Evolutionary conservation across 1,140 invertebrate genomes (phyloP).

Genomic region (Drosophila punjabiensis): DNA sequence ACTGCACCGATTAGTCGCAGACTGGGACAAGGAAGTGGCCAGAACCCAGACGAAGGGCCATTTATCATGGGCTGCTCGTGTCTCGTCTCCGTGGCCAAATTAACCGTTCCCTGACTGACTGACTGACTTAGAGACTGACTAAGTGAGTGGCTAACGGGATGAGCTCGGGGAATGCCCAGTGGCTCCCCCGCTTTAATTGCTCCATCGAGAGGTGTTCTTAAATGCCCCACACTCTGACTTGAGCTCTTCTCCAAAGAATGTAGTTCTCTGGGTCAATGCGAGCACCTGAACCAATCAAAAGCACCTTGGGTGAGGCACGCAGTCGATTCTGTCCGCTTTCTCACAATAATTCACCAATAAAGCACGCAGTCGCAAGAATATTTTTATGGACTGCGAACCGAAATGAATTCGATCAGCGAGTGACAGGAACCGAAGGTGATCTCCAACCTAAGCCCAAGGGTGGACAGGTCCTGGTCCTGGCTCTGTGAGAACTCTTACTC

Average conservation of each 20-base stretch:
- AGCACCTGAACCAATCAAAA: constrained; percentile 76
- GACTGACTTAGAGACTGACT: constrained; percentile 39
- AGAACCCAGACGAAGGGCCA: constrained; percentile 61
- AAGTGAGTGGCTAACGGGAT: constrained; percentile 48
- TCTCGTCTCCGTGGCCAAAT: constrained; percentile 64
- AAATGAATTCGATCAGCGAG: constrained; percentile 66
- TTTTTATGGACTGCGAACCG: neutral
- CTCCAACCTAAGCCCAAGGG: constrained; percentile 22
- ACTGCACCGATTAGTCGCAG: constrained; percentile 50
- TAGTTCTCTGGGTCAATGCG: constrained; percentile 82
- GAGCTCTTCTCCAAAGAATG: constrained; percentile 42
- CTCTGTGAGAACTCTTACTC: constrained; percentile 61
- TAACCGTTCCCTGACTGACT: constrained; percentile 62
- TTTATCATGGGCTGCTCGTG: constrained; percentile 75
- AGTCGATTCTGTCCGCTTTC: constrained; percentile 63
- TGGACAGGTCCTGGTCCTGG: constrained; percentile 30
- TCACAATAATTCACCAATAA: constrained; percentile 53
- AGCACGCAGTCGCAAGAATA: constrained; percentile 43
- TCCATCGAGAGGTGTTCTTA: constrained; percentile 57
- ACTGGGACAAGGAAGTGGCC: constrained; percentile 37
- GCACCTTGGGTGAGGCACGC: constrained; percentile 50
- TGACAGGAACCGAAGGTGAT: constrained; percentile 45
- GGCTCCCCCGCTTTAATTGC: constrained; percentile 68
- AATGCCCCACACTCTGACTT: constrained; percentile 19
- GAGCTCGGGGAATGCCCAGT: constrained; percentile 28